A percentile compares a stretch with the other conserved stretches of the same genome.
These are phyloP conservation scores for Drosophila birchii DNA, from an alignment of 2,888 invertebrate species.

Conservation along the genomic window DNA sequence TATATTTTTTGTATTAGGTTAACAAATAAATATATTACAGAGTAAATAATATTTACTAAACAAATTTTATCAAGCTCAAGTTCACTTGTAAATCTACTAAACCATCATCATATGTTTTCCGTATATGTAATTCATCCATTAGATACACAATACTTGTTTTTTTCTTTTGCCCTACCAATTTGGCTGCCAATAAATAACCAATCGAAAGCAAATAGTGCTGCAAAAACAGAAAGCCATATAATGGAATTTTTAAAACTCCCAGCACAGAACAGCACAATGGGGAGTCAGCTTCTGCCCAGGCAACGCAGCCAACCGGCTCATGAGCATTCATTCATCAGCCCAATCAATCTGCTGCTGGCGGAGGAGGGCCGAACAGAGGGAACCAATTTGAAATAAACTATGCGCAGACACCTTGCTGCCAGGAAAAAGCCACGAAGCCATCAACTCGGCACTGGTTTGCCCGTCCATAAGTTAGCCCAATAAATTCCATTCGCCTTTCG, in stretches of 20 bases:
- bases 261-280: conserved; percentile 1
- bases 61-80: neutral
- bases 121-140: neutral
- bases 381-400: conserved; percentile 52
- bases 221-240: conserved; percentile 49
- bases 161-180: conserved; percentile 20
- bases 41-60: neutral
- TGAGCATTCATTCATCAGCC: conserved; percentile 43
- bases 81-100: neutral
- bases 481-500: conserved; percentile 66
- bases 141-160: conserved; percentile 5
- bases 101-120: neutral
- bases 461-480: conserved; percentile 65
- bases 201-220: conserved; percentile 60
- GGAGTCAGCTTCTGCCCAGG: neutral
- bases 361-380: conserved; percentile 13
- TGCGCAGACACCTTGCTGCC: conserved; percentile 38
- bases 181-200: conserved; percentile 69
- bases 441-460: conserved; percentile 24
- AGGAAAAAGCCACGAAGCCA: conserved; percentile 28
- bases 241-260: conserved; percentile 56
- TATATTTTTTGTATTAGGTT: too few relatives aligned
- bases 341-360: conserved; percentile 42
- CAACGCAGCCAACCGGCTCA: conserved; percentile 8
- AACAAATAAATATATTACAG: neutral